Evolutionary conservation across 2,888 invertebrate species (phyloP).

Genomic region (Steromphala cineraria): DNA sequence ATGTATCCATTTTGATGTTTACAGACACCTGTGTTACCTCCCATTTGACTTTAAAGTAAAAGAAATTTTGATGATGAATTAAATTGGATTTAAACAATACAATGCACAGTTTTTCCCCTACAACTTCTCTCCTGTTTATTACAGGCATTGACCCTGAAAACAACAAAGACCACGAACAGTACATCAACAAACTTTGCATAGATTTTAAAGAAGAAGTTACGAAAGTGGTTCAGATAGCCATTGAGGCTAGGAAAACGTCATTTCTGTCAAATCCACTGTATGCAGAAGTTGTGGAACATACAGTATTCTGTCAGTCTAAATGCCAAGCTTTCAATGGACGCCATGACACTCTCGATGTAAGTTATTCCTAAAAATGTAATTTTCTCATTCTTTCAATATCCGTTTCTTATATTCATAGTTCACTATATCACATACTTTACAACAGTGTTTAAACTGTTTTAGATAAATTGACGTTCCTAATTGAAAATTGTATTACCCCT

Average conservation of each 20-base stretch:
- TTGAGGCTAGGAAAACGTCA: constrained; percentile 36
- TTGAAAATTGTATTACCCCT: too few species aligned
- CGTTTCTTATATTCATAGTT: too few species aligned
- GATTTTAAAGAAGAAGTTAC: constrained; percentile 83
- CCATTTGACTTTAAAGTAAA: too few species aligned
- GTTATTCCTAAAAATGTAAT: neutral
- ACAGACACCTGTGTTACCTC: too few species aligned
- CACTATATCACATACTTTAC: too few species aligned
- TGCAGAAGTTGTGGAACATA: constrained; percentile 84
- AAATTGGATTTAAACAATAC: too few species aligned
- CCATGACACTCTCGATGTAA: constrained; percentile 81
- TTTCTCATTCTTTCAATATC: too few species aligned
- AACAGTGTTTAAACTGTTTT: too few species aligned
- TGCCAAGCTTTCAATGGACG: constrained; percentile 84
- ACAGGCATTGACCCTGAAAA: constrained; percentile 76
- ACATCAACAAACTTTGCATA: constrained; percentile 81
- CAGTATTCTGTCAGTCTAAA: constrained; percentile 83
- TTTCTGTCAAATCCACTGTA: constrained; percentile 80
- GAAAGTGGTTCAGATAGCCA: constrained; percentile 80
- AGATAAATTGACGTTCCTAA: too few species aligned
- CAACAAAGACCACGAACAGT: constrained; percentile 80
- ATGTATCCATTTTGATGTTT: too few species aligned
- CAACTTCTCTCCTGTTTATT: neutral
- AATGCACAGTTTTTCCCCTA: too few species aligned
- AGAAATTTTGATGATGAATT: too few species aligned